phyloP scores from a whole-genome alignment of 2,888 invertebrate genomes.

The Augochlorella aurata region DNA sequence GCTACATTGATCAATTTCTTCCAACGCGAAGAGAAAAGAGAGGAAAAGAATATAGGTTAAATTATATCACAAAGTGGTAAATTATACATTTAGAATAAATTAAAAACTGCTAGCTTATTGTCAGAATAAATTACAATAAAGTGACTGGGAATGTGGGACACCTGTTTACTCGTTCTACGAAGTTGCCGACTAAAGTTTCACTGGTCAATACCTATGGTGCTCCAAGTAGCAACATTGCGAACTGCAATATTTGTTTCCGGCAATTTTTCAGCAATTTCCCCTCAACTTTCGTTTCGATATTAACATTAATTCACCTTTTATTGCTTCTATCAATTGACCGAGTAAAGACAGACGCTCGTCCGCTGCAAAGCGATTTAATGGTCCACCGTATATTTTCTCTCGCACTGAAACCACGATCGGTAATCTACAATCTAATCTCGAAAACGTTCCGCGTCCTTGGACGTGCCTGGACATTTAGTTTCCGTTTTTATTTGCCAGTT shows the following conservation, averaged over 20 bases:
- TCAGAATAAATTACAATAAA: not conserved
- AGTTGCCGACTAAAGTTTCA: not conserved
- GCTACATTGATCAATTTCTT: not conserved
- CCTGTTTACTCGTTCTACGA: not conserved
- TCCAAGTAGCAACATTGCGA: no score
- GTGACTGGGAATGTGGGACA: not conserved
- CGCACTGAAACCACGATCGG: not conserved
- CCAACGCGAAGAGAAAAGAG: not conserved
- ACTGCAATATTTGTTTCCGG: no score
- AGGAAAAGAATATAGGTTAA: no score
- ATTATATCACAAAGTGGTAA: not conserved
- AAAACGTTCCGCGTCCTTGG: not conserved
- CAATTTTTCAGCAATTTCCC: not conserved
- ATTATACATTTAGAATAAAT: not conserved
- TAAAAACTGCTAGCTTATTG: not conserved
- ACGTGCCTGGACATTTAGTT: not conserved
- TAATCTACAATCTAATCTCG: not conserved
- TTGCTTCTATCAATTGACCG: no score
- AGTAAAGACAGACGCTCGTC: no score
- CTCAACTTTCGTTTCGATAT: no score
- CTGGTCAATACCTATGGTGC: not conserved
- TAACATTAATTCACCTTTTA: no score
- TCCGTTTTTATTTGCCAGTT: no score
- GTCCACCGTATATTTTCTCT: not conserved
- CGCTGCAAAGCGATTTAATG: no score